A percentile compares a stretch with the other conserved stretches of the same genome.
Conservation (phyloP, 2,113 vertebrate species). For the Cygnus buccinator region DNA sequence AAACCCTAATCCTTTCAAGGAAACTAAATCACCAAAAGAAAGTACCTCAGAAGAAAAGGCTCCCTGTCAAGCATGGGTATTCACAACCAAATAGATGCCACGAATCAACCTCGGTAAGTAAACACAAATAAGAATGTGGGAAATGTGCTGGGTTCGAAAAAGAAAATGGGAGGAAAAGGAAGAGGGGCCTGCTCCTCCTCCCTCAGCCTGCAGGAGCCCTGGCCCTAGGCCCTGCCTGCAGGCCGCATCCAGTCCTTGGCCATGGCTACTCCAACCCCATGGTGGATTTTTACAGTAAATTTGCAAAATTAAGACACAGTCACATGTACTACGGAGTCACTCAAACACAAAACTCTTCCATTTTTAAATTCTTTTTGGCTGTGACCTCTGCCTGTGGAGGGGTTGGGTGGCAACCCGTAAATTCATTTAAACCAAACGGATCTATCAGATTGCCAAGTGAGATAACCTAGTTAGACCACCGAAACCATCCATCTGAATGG, state of each 20-base stretch:
- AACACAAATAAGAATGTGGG: slow-evolving; percentile 92
- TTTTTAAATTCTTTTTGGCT: not conserved
- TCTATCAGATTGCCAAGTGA: not conserved
- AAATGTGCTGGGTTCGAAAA: slow-evolving; percentile 74
- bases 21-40: slow-evolving; percentile 91
- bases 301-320: slow-evolving; percentile 80
- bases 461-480: slow-evolving; percentile 3
- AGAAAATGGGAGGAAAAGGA: slow-evolving; percentile 37
- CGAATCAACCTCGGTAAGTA: slow-evolving; percentile 89
- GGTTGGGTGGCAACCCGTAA: not conserved
- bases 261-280: slow-evolving; percentile 66
- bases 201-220: slow-evolving; percentile 32
- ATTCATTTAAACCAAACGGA: not conserved
- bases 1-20: slow-evolving; percentile 94
- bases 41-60: slow-evolving; percentile 86
- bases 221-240: slow-evolving; percentile 67
- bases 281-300: slow-evolving; percentile 76
- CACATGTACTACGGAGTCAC: slow-evolving; percentile 64
- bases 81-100: slow-evolving; percentile 86
- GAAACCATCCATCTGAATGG: not conserved
- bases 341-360: slow-evolving; percentile 61
- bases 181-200: slow-evolving; percentile 64
- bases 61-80: slow-evolving; percentile 87
- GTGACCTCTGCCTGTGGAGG: not conserved
- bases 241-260: slow-evolving; percentile 57